A percentile compares a stretch with the other conserved stretches of the same genome.
phyloP scores from a whole-genome alignment of 2,888 invertebrate species.

The Tinea semifulvella region DNA sequence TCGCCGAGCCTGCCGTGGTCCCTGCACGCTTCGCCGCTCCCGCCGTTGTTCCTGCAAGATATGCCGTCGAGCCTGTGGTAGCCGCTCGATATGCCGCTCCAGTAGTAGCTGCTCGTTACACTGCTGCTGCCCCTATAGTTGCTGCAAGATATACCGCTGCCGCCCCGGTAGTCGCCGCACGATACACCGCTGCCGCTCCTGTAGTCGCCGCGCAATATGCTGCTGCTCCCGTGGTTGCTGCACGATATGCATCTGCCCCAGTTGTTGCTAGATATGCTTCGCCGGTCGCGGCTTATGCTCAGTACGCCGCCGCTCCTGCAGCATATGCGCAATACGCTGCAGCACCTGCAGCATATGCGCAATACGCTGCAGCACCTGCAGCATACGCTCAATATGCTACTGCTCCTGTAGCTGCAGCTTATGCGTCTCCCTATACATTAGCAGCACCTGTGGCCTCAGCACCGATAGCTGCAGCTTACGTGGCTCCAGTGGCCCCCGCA shows the following conservation, averaged over 20 bases:
- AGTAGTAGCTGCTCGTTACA: slow-evolving; percentile 23
- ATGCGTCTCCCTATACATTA: slow-evolving; percentile 36
- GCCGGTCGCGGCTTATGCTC: slow-evolving; percentile 8
- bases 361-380: slow-evolving; percentile 24
- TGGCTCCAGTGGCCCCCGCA: slow-evolving; percentile 18
- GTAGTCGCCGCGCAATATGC: slow-evolving; percentile 14
- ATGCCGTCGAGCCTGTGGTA: slow-evolving; percentile 25
- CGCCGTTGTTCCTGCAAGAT: slow-evolving; percentile 18
- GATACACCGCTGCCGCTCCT: slow-evolving; percentile 22
- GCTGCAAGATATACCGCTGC: slow-evolving; percentile 43
- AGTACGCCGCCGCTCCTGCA: slow-evolving; percentile 13
- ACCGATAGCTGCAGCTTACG: slow-evolving; percentile 26
- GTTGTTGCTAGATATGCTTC: slow-evolving; percentile 20
- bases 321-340: slow-evolving; percentile 19
- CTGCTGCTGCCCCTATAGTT: slow-evolving; percentile 24
- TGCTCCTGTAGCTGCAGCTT: slow-evolving; percentile 23
- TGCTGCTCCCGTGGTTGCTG: background rate
- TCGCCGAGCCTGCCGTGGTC: slow-evolving; percentile 27
- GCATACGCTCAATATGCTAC: too few species aligned
- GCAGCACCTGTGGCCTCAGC: slow-evolving; percentile 6
- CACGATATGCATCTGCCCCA: slow-evolving; percentile 22
- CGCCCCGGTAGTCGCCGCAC: slow-evolving; percentile 67
- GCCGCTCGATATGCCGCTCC: slow-evolving; percentile 25
- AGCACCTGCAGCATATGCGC: slow-evolving; percentile 27
- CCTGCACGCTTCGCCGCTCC: slow-evolving; percentile 30